Base-by-base conservation (phyloP, 2,888 invertebrate species). In the Autographa pulchrina region DNA sequence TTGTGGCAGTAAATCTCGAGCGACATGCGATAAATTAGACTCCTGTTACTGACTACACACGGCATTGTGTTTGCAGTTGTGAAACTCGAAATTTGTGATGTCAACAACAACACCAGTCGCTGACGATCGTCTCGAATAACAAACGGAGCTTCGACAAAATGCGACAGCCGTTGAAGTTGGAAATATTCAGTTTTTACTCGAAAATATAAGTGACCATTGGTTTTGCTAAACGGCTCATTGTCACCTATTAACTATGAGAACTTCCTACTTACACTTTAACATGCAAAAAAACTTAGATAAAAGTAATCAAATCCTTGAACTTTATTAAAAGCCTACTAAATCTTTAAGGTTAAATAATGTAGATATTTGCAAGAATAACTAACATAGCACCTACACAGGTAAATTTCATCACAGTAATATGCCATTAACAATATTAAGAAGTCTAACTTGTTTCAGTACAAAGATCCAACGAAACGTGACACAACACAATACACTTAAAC, bases 1-100 rank as follows among this genome's bases (percentile, higher is more conserved):
- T 81, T 78, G 75, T 76, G 84, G 85, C 86, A 77, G 89, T 92
- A 92, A 92, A 92, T 93, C 90, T 85, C 74, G 74, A 75, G 81
- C 72, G 85, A 81, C 87, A 82, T 75, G 85, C 89, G 76, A 92
- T 93, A 92, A 91, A 93, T 93, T 91, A 89, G 80, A 83, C 87
- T 85, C 84, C 85, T 85, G 88, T 88, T 86, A 88, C 79, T 75
- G 78, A 81, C 74, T 77, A 62, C 70, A 74, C 74, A 31, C 32
- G 67, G 64, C 70, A 69, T 74, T 76, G 71, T 74, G 73, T 80
- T 77, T 79, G 71, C 64, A 65, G 64, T 71, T 78, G 67, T 74
- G 62, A 38, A 72, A 73, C 73, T 70, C 54, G 62, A 60, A 74
- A 56, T 81, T 80, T 74, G 66, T 48, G 65, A 73, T 71, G 70